Evolutionary conservation across 2,797 vertebrate species (phyloP).

Genomic region (Hippocampus kuda): DNA sequence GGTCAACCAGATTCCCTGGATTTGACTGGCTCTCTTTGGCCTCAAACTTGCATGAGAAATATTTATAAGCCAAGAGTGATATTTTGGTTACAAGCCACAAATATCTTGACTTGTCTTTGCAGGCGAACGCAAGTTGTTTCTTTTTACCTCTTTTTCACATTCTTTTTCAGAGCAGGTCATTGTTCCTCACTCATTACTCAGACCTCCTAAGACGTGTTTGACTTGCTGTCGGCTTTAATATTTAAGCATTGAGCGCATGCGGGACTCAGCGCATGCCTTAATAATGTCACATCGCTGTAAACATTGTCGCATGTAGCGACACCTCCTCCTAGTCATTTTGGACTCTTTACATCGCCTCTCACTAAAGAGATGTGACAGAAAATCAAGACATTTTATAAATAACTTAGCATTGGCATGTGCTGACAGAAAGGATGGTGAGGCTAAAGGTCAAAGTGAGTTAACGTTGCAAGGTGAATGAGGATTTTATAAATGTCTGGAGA

Average conservation of each 20-base stretch:
- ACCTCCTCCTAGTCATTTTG: neutral
- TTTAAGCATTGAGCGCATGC: neutral
- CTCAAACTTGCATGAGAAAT: neutral
- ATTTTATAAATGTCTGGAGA: neutral
- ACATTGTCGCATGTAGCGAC: neutral
- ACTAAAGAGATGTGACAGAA: neutral
- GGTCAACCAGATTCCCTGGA: neutral
- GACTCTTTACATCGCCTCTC: neutral
- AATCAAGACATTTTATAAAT: neutral
- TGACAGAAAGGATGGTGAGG: neutral
- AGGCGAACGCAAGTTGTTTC: neutral
- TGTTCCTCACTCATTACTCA: neutral
- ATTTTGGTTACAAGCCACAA: neutral
- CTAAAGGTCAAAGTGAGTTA: neutral
- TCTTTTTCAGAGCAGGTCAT: neutral
- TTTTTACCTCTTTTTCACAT: neutral
- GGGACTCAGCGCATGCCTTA: neutral
- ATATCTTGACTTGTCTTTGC: neutral
- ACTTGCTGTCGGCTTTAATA: constrained; percentile 1
- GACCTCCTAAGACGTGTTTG: neutral
- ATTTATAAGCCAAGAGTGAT: too few species aligned
- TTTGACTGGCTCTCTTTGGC: neutral
- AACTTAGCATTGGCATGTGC: neutral
- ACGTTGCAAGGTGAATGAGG: neutral
- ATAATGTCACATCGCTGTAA: neutral